Evolutionary conservation across 2,113 vertebrate species (phyloP), one percentile per base, ranked within the genome.

Genomic region (Coregonus clupeaformis): DNA sequence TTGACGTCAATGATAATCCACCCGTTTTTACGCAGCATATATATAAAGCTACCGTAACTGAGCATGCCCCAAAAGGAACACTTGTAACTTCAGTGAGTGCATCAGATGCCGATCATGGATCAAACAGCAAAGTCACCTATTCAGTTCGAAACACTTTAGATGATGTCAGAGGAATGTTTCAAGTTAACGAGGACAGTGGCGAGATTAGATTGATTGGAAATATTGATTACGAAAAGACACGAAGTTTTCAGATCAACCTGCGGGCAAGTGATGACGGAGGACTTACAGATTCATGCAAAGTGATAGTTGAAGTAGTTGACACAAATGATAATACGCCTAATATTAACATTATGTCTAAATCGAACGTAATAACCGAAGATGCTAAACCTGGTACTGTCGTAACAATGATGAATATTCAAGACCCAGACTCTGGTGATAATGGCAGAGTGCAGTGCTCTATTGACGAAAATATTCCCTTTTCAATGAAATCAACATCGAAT

Each of bases 301-400:
- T 95, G 0, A 82, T 90, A 25, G 83, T 92, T 1, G 92, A 94
- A 59, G 77, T 94, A 52, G 32, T 89, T 29, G 93, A 94, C 76
- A 81, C 79, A 2, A 95, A 94, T 86, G 93, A 95, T 71, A 95
- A 92, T 73, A 59, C 20, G 0, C 94, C 94, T 1, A 82, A 88
- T 4, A 90, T 95, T 70, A 90, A 79, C 18, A 80, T 94, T 0
- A 90, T 84, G 49, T 91, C 85, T 0, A 73, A 82, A n/a, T 79
- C 86, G 30, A 81, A 55, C 57, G 71, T 82, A 0, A 80, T 94
- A 68, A 79, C 78, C 9, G 91, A 91, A 49, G 68, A 86, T n/a
- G 71, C 84, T 0, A 57, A 69, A 36, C 45, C 76, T 3, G 81
- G 81, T 60, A 91, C 79, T 16, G 79, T 89, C 3, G 66, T 91